phyloP scores from a whole-genome alignment of 2,888 invertebrate species.

The Ptilodon capucinus region DNA sequence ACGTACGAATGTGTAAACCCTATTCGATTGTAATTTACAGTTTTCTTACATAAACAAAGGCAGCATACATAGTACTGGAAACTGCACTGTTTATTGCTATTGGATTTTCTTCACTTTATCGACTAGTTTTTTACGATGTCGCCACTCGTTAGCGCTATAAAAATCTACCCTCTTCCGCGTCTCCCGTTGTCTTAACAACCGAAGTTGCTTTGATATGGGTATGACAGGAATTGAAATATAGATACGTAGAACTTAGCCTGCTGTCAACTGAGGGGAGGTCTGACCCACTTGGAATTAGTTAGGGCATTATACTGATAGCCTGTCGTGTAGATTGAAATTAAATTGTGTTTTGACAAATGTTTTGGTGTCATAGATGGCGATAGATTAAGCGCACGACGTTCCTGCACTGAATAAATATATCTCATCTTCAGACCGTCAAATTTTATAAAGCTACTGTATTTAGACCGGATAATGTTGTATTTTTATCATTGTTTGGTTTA shows the following conservation, averaged over 20 bases:
- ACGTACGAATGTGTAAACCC: too few species aligned
- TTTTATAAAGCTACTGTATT: too few species aligned
- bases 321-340: constrained; percentile 6
- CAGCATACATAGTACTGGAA: constrained; percentile 3
- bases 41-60: constrained; percentile 3
- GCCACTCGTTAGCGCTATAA: constrained; percentile 31
- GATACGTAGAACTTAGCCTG: constrained; percentile 14
- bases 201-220: constrained; percentile 59
- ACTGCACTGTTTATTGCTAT: constrained; percentile 31
- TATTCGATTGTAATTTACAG: neutral
- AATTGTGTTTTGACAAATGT: neutral
- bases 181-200: constrained; percentile 41
- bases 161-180: constrained; percentile 27
- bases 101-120: constrained; percentile 29
- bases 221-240: constrained; percentile 51
- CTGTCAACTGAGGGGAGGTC: constrained; percentile 19
- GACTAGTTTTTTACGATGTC: constrained; percentile 29
- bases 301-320: constrained; percentile 23
- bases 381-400: too few species aligned
- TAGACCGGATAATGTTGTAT: too few species aligned
- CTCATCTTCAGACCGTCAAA: too few species aligned
- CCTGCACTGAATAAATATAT: too few species aligned
- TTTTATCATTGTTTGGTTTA: too few species aligned
- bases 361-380: neutral
- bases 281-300: constrained; percentile 32